Evolutionary conservation across 2,797 vertebrate genomes (phyloP).

Genomic region (Anguilla megastoma): DNA sequence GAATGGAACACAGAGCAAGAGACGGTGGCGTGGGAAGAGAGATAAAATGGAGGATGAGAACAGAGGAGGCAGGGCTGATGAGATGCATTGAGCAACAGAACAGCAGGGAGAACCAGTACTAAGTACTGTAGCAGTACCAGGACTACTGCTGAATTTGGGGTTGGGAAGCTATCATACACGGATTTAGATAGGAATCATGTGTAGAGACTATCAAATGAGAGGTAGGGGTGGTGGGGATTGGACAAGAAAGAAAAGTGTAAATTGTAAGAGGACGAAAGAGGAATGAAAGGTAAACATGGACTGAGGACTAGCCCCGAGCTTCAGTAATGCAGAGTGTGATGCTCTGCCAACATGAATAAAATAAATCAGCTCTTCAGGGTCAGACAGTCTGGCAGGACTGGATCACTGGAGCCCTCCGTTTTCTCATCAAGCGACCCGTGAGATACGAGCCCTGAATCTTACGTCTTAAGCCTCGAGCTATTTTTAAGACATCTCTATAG

Average conservation of each 20-base stretch:
- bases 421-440: no score
- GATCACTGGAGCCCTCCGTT: neutral
- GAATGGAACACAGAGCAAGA: neutral
- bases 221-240: neutral
- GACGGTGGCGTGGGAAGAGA: neutral
- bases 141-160: neutral
- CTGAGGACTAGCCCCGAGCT: neutral
- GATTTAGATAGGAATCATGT: no score
- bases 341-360: neutral
- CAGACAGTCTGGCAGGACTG: neutral
- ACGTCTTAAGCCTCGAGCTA: neutral
- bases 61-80: neutral
- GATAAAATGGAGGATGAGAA: neutral
- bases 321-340: conserved; percentile 1
- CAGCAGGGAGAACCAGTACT: neutral
- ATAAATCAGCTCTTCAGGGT: neutral
- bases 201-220: no score
- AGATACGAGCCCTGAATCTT: neutral
- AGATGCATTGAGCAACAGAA: neutral
- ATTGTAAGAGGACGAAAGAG: neutral
- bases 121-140: neutral
- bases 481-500: neutral
- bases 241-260: neutral
- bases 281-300: neutral
- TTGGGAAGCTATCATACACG: neutral